Conservation (phyloP, 1,140 invertebrate species). For the Eurosta solidaginis region DNA sequence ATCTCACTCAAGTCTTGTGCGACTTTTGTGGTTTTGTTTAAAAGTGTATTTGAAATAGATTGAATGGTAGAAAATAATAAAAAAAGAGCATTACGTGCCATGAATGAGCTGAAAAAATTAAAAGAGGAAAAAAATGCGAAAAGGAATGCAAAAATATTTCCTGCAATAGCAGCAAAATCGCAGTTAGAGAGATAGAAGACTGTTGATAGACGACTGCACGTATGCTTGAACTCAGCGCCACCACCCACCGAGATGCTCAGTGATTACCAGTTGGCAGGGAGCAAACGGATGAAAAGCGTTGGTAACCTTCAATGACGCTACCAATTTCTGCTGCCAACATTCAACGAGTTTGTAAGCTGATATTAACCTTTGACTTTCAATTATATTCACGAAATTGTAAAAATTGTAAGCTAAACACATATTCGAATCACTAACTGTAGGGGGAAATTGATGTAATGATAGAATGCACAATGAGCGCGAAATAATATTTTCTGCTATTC, state of each 20-base stretch:
- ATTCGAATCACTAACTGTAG: background rate
- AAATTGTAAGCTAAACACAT: background rate
- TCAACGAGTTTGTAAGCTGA: background rate
- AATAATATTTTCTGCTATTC: background rate
- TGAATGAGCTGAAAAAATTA: too few species aligned
- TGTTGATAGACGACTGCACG: too few species aligned
- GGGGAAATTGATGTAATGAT: background rate
- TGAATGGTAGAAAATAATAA: too few species aligned
- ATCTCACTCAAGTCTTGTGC: background rate
- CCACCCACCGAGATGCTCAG: too few species aligned
- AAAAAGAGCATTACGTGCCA: too few species aligned
- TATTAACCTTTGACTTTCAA: background rate
- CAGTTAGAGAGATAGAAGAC: too few species aligned
- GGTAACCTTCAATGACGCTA: background rate
- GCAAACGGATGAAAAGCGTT: background rate
- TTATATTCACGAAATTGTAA: background rate
- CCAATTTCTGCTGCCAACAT: background rate
- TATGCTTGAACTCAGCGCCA: too few species aligned
- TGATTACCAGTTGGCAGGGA: background rate
- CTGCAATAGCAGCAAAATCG: too few species aligned
- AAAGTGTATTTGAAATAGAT: background rate
- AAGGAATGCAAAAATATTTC: too few species aligned
- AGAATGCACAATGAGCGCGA: background rate
- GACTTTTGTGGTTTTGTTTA: background rate
- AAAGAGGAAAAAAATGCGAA: too few species aligned